phyloP scores from a whole-genome alignment of 1,140 invertebrate species.

The Leptopilina boulardi region DNA sequence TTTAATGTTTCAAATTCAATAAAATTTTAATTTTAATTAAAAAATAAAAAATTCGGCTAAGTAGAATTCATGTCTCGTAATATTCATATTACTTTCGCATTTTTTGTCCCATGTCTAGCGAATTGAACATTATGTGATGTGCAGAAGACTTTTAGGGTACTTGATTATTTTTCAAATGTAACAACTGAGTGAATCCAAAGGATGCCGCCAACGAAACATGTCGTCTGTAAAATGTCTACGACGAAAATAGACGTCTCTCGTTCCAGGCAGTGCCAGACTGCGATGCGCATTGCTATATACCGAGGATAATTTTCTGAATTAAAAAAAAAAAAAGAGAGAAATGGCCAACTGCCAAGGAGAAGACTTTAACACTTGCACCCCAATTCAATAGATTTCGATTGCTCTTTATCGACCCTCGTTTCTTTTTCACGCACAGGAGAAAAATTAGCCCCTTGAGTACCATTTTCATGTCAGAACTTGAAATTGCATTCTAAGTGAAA shows the following conservation, averaged over 20 bases:
- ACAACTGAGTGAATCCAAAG: constrained; percentile 14
- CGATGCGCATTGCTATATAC: constrained; percentile 42
- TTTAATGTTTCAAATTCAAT: no score
- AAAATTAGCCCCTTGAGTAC: background rate
- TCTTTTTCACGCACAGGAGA: background rate
- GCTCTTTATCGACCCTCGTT: background rate
- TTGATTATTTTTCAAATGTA: background rate
- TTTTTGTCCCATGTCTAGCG: background rate
- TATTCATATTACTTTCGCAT: no score
- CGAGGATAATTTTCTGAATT: constrained; percentile 35
- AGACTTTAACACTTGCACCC: background rate
- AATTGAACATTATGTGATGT: background rate
- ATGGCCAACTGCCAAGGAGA: constrained; percentile 32
- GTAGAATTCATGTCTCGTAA: no score
- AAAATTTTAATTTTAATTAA: no score
- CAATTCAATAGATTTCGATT: constrained; percentile 30
- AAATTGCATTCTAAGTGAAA: constrained; percentile 21
- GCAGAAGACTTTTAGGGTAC: background rate
- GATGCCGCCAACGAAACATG: constrained; percentile 31
- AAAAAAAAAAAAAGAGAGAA: constrained; percentile 12
- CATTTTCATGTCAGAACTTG: constrained; percentile 15
- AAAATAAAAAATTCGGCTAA: no score
- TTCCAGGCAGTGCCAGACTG: constrained; percentile 44
- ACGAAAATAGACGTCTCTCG: constrained; percentile 56
- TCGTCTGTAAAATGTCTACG: constrained; percentile 57